Base-by-base conservation (phyloP, 2,888 invertebrate genomes). In the Strigamia transsilvanica region DNA sequence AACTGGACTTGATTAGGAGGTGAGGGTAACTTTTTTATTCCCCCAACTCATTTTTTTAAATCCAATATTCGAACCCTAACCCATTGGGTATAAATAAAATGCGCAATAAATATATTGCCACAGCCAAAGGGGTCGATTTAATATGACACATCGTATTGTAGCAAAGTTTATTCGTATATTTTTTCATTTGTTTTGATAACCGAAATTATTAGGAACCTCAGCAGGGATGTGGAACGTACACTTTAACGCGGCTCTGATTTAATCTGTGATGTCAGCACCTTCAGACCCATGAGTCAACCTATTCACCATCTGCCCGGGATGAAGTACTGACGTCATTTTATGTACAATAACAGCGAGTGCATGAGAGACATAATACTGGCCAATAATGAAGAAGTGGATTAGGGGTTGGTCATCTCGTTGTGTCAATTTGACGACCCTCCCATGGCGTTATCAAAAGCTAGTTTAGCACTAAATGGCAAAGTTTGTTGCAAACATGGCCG, bases 241-340 rank as follows among this genome's bases (percentile, higher is more conserved):
- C 73, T 73, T 73, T 73, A 73, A 73, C 73, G 73, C 73, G 73
- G 9, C 73, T 32, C 27, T 73, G 73, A 73, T 73, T 73, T 73
- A 73, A 73, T 73, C 73, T 73, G 32, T 73, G 73, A 73, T 73
- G 73, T 73, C 73, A 73, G 73, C 73, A 73, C 73, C 73, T 73
- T 73, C 73, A 73, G 73, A 73, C 73, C 73, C 73, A 73, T 73
- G 73, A 73, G 73, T 73, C 73, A 73, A 73, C 73, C 73, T 73
- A 73, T 73, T 73, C 73, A 73, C 73, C 73, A 73, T 73, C 73
- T 73, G 73, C 73, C 73, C 73, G n/a, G 6, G 38, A 38, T 73
- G 73, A 73, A 73, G 73, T 73, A 73, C 32, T 73, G 73, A 73
- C 73, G 73, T 73, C 73, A 73, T 73, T 32, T 27, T 27, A n/a